Base-by-base conservation (phyloP, 2,113 vertebrate genomes). In the Colinus virginianus region DNA sequence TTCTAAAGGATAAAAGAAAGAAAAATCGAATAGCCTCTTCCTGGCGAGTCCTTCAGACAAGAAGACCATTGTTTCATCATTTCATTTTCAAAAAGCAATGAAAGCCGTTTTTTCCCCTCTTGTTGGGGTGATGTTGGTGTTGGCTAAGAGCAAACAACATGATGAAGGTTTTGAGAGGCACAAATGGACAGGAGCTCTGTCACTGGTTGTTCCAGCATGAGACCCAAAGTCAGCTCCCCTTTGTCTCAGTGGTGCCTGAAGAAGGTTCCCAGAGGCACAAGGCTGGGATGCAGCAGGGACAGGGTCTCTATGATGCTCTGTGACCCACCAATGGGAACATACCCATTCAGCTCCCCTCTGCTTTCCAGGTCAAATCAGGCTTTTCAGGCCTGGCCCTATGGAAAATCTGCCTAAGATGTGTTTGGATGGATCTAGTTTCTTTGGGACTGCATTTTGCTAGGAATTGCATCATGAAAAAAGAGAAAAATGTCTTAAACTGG, bases 1-100 rank as follows among this genome's bases (percentile, higher is more conserved):
- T 85, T 92, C 91, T 56, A 92, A 89, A 94, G 69, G 32, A 90
- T 13, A 67, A 80, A 85, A 22, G n/a, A 15, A 68, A 76, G 14
- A 51, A 88, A 88, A 79, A 51, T 26, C 42, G 34, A 94, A 88
- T 38, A 71, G 76, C 23, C 78, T 75, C 13, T 83, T 78, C 53
- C 45, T 71, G 79, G 36, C 42, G 7, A 7, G 56, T 78, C 36
- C 51, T 70, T 84, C 69, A 72, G 79, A 48, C 76, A 95, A 92
- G 46, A 82, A 6, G 53, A 49, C 64, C 26, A 45, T 38, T 58
- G 14, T 19, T 88, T 72, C 81, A 84, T 55, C 36, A 42, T 11
- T 23, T 3, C 19, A 25, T 63, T 93, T 49, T 2, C 1, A 1
- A 55, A 87, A 66, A 78, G 19, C 5, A 22, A 11, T n/a, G 46